phyloP scores from a whole-genome alignment of 2,888 invertebrate species.

The Ligdia adustata region DNA sequence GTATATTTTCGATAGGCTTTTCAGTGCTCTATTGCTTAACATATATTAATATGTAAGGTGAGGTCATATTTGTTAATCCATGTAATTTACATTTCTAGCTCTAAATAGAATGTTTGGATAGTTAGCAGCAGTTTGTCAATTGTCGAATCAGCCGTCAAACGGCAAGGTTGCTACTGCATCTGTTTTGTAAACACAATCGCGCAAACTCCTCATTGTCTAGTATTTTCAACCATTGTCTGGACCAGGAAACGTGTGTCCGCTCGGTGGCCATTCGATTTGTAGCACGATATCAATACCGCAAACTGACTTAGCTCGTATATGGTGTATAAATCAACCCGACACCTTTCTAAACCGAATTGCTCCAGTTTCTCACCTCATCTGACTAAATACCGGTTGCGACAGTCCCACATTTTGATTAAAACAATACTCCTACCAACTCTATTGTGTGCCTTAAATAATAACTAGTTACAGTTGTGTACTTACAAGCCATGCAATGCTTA shows the following conservation, averaged over 20 bases:
- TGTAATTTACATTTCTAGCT: too few species aligned
- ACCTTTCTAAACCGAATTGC: slow-evolving; percentile 40
- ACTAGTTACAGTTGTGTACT: slow-evolving; percentile 3
- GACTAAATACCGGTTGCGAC: slow-evolving; percentile 42
- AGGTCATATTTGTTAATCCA: too few species aligned
- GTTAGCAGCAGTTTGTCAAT: too few species aligned
- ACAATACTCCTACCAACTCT: slow-evolving; percentile 35
- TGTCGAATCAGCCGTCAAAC: slow-evolving; percentile 25
- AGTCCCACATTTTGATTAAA: slow-evolving; percentile 39
- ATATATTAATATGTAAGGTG: too few species aligned
- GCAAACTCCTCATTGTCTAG: slow-evolving; percentile 52
- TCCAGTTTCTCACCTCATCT: slow-evolving; percentile 47
- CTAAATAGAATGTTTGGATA: too few species aligned
- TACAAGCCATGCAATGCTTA: slow-evolving; percentile 28
- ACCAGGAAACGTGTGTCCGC: slow-evolving; percentile 52
- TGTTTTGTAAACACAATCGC: slow-evolving; percentile 59
- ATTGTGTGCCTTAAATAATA: slow-evolving; percentile 8
- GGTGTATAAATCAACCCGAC: slow-evolving; percentile 36
- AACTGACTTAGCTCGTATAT: slow-evolving; percentile 10
- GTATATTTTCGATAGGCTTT: too few species aligned
- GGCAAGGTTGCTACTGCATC: slow-evolving; percentile 52
- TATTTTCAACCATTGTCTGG: slow-evolving; percentile 51
- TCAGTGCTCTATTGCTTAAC: too few species aligned
- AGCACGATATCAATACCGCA: slow-evolving; percentile 21
- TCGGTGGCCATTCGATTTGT: slow-evolving; percentile 23